Percentiles rank a stretch among this genome's conserved stretches.
These are phyloP conservation scores for Plebejus melissa DNA, from an alignment of 2,888 invertebrate genomes.

Conservation along the genomic window DNA sequence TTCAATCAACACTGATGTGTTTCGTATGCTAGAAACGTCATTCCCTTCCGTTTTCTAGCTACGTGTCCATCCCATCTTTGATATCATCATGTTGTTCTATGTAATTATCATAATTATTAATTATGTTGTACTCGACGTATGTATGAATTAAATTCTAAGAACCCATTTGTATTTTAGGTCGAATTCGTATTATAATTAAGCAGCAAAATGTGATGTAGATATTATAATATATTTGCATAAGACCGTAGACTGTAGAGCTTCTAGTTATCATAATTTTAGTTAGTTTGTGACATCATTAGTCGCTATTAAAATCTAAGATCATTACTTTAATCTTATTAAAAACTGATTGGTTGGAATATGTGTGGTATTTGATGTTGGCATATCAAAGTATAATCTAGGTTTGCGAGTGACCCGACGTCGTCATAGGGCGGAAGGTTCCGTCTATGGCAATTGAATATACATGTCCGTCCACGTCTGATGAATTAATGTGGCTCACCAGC, in stretches of 20 bases:
- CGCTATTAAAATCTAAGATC: background rate
- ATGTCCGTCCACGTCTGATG: conserved; percentile 36
- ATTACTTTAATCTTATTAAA: background rate
- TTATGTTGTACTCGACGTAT: background rate
- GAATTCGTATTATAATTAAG: background rate
- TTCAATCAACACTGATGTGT: conserved; percentile 25
- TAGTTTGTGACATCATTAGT: background rate
- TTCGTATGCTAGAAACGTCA: conserved; percentile 27
- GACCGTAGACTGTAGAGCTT: background rate
- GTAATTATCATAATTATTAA: conserved; percentile 11
- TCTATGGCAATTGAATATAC: conserved; percentile 37
- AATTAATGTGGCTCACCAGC: conserved; percentile 38
- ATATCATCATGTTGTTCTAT: background rate
- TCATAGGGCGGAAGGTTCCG: conserved; percentile 18
- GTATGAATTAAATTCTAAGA: background rate
- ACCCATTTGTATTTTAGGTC: background rate
- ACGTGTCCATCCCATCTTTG: conserved; percentile 16
- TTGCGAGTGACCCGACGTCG: conserved; percentile 30
- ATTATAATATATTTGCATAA: background rate
- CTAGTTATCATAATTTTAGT: background rate
- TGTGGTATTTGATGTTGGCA: background rate
- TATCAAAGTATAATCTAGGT: background rate
- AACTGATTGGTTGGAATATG: background rate
- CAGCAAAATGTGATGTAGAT: background rate
- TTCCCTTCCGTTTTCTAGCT: conserved; percentile 16